These are phyloP conservation scores for Cynocephalus volans DNA, from an alignment of 2,113 vertebrate genomes.

Conservation along the genomic window DNA sequence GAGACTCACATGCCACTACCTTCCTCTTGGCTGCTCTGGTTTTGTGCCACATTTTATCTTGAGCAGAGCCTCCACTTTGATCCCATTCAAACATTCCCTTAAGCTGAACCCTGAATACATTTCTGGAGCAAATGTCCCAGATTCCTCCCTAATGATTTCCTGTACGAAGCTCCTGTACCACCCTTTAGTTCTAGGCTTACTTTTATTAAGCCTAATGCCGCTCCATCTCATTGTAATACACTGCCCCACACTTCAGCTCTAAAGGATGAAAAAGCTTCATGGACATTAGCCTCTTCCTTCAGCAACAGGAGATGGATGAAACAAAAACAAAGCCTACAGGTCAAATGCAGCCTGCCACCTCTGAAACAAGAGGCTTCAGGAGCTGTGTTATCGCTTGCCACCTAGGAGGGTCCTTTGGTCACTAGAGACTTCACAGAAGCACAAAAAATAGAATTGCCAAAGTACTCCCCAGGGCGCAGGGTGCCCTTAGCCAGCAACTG, in stretches of 20 bases:
- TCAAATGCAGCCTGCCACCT: background rate
- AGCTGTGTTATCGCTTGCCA: background rate
- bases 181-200: background rate
- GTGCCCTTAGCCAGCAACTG: background rate
- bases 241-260: background rate
- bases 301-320: background rate
- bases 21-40: background rate
- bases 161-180: accelerated
- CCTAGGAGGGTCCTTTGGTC: too few relatives aligned
- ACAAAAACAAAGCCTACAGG: background rate
- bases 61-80: background rate
- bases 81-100: background rate
- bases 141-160: background rate
- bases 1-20: background rate
- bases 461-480: background rate
- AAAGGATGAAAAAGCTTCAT: background rate
- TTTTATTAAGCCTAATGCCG: background rate
- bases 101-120: too few relatives aligned
- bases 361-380: background rate
- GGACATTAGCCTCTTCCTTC: background rate
- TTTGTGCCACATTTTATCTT: background rate
- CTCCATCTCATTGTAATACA: background rate
- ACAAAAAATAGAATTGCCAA: background rate
- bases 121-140: background rate
- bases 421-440: background rate